phyloP scores from a whole-genome alignment of 2,888 invertebrate species.

The Athetis lepigone region DNA sequence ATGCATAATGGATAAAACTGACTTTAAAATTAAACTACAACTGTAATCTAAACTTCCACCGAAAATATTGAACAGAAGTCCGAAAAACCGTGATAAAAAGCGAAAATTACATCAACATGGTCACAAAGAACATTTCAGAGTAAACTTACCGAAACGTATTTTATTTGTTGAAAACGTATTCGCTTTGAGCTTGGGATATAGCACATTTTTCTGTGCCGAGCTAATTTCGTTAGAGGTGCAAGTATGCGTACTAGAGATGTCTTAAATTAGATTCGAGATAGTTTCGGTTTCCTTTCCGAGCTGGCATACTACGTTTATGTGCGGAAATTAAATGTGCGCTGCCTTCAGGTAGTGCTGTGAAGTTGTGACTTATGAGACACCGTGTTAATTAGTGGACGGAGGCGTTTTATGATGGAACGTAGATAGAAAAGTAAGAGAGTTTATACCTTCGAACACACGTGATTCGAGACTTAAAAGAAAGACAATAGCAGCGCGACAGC shows the following conservation, averaged over 20 bases:
- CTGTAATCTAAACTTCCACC: neutral
- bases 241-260: slow-evolving; percentile 55
- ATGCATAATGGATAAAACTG: neutral
- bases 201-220: slow-evolving; percentile 43
- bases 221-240: slow-evolving; percentile 52
- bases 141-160: slow-evolving; percentile 42
- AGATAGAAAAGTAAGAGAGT: neutral
- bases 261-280: slow-evolving; percentile 72
- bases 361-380: slow-evolving; percentile 47
- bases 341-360: slow-evolving; percentile 51
- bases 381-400: slow-evolving; percentile 45
- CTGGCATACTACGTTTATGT: slow-evolving; percentile 61
- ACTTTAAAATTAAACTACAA: neutral
- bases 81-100: slow-evolving; percentile 12
- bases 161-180: slow-evolving; percentile 23
- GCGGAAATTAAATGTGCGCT: slow-evolving; percentile 74
- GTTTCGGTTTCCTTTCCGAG: slow-evolving; percentile 62
- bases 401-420: slow-evolving; percentile 21
- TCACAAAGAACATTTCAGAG: slow-evolving; percentile 41
- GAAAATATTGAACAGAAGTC: slow-evolving; percentile 1
- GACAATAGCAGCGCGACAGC: too few species aligned
- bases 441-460: too few species aligned
- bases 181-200: slow-evolving; percentile 31
- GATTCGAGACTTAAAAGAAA: too few species aligned
- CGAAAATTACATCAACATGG: slow-evolving; percentile 36